Percentiles rank a stretch among this genome's conserved stretches.
Conservation (phyloP, 2,888 invertebrate species). For the Theodoxus fluviatilis region DNA sequence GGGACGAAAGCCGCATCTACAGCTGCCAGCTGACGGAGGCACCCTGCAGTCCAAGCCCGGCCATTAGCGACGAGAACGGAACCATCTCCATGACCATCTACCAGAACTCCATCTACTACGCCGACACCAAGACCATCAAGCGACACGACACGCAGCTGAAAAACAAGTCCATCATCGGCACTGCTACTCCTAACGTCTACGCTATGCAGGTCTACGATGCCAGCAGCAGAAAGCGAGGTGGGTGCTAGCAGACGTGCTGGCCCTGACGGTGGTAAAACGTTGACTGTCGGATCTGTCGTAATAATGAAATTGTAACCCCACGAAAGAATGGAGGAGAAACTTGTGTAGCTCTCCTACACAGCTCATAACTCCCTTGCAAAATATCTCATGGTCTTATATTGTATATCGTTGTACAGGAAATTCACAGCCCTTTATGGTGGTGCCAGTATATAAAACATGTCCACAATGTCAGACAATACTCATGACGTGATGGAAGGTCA, state of each 20-base stretch:
- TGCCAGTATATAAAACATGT: too few relatives aligned
- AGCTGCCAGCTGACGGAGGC: conserved; percentile 31
- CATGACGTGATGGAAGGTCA: too few relatives aligned
- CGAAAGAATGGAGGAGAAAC: too few relatives aligned
- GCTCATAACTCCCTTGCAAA: too few relatives aligned
- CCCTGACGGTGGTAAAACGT: not conserved
- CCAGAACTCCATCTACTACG: conserved; percentile 56
- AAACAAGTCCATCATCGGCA: conserved; percentile 67
- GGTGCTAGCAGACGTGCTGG: conserved; percentile 16
- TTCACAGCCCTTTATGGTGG: too few relatives aligned
- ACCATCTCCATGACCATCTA: conserved; percentile 72
- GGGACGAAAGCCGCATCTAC: conserved; percentile 51
- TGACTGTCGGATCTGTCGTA: too few relatives aligned
- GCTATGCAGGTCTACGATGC: conserved; percentile 65
- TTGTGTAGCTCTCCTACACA: too few relatives aligned
- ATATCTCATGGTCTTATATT: too few relatives aligned
- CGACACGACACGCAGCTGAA: conserved; percentile 68
- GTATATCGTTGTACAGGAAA: too few relatives aligned
- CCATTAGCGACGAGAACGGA: not conserved
- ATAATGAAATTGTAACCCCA: too few relatives aligned
- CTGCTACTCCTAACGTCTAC: conserved; percentile 68
- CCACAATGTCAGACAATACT: too few relatives aligned
- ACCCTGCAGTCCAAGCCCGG: not conserved
- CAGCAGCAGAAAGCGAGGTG: conserved; percentile 32
- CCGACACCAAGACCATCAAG: conserved; percentile 72